These are phyloP conservation scores for Planiliza haematocheilus DNA, from an alignment of 2,113 vertebrate genomes.

Conservation along the genomic window DNA sequence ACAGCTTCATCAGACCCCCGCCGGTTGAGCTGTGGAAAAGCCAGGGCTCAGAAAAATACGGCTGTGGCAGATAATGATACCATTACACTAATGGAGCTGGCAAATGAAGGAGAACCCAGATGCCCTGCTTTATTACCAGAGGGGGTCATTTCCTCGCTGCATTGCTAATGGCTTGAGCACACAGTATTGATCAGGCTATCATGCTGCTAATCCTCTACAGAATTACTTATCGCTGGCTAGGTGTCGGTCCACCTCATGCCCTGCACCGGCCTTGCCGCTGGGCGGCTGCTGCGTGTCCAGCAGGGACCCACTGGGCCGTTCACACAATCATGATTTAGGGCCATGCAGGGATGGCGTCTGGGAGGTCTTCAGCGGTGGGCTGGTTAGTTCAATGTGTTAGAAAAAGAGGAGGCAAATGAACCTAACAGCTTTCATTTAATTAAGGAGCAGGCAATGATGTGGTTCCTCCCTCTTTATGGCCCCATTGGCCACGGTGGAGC, in stretches of 20 bases:
- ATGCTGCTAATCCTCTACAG: slow-evolving; percentile 97
- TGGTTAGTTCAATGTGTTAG: slow-evolving; percentile 78
- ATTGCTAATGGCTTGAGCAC: slow-evolving; percentile 93
- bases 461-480: slow-evolving; percentile 85
- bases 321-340: slow-evolving; percentile 89
- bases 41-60: slow-evolving; percentile 85
- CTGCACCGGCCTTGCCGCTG: slow-evolving; percentile 74
- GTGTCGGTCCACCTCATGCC: slow-evolving; percentile 89
- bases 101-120: slow-evolving; percentile 98
- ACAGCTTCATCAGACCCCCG: slow-evolving; percentile 89
- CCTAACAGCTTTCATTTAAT: slow-evolving; percentile 92
- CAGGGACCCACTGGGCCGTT: slow-evolving; percentile 83
- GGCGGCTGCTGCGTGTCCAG: slow-evolving; percentile 64
- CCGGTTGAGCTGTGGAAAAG: slow-evolving; percentile 78
- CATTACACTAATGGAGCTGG: slow-evolving; percentile 97
- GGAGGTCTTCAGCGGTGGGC: slow-evolving; percentile 78
- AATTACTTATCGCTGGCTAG: slow-evolving; percentile 95
- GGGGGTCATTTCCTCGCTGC: slow-evolving; percentile 95
- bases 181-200: slow-evolving; percentile 98
- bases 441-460: slow-evolving; percentile 87
- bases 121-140: slow-evolving; percentile 96
- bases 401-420: slow-evolving; percentile 79
- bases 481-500: slow-evolving; percentile 73
- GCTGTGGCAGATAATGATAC: slow-evolving; percentile 95
- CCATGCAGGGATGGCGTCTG: slow-evolving; percentile 80